Conservation (phyloP, 2,888 invertebrate species). For the Microctonus hyperodae region DNA sequence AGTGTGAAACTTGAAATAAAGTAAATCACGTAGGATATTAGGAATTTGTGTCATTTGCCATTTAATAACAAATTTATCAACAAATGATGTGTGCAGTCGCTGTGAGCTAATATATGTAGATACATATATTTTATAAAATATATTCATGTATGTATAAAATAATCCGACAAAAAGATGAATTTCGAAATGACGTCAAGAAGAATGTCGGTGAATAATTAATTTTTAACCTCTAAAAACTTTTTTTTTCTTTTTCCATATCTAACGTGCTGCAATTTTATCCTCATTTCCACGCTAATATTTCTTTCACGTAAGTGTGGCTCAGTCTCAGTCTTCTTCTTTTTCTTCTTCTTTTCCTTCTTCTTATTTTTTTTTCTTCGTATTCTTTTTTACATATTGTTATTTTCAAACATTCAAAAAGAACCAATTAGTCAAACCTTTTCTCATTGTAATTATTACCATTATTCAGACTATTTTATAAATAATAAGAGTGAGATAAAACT, state of each 20-base stretch:
- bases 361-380: conserved; percentile 17
- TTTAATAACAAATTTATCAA: background rate
- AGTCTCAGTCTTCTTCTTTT: conserved; percentile 50
- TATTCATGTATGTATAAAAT: background rate
- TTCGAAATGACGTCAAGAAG: background rate
- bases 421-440: background rate
- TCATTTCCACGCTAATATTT: conserved; percentile 61
- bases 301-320: conserved; percentile 61
- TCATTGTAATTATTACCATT: background rate
- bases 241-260: conserved; percentile 58
- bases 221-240: conserved; percentile 55
- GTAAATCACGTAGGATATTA: background rate
- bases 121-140: background rate
- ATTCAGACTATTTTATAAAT: background rate
- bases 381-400: background rate
- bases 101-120: background rate
- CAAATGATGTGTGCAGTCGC: background rate
- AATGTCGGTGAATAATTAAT: conserved; percentile 40
- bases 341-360: conserved; percentile 36
- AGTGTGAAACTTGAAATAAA: background rate
- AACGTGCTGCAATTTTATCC: conserved; percentile 61
- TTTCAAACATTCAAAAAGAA: background rate
- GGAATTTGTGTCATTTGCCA: background rate
- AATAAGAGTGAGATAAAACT: background rate
- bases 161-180: background rate